Conservation (phyloP, 1,140 invertebrate genomes). For the Aporrectodea caliginosa region DNA sequence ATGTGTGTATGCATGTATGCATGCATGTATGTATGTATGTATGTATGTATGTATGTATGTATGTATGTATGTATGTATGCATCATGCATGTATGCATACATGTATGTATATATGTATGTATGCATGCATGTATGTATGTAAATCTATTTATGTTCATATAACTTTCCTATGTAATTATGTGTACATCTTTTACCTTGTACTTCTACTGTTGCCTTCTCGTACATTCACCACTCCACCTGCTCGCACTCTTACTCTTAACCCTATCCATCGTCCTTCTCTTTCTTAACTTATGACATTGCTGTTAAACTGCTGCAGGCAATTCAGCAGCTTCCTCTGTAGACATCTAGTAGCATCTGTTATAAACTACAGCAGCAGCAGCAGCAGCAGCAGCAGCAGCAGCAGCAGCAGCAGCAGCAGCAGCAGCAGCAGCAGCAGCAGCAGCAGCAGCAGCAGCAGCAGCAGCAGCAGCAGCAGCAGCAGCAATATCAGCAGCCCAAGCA, state of each 20-base stretch:
- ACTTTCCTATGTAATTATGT: not conserved
- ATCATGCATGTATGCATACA: no score
- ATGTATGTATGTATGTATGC: no score
- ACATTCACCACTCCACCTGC: not conserved
- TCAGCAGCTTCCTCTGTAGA: no score
- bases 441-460: slow-evolving; percentile 22
- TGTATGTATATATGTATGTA: no score
- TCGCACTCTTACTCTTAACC: no score
- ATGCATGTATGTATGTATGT: not conserved
- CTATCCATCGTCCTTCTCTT: no score
- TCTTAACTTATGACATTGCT: no score
- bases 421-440: slow-evolving; percentile 20
- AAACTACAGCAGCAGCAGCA: slow-evolving; percentile 22
- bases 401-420: slow-evolving; percentile 22
- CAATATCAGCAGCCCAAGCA: not conserved
- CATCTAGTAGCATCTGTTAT: no score
- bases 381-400: slow-evolving; percentile 22
- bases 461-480: slow-evolving; percentile 10
- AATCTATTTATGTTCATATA: not conserved
- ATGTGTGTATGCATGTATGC: not conserved
- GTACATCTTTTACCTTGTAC: not conserved
- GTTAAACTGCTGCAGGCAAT: no score
- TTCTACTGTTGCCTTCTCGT: not conserved
- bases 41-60: slow-evolving; percentile 12
- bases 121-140: no score